Conservation (phyloP, 1,140 invertebrate genomes). For the Drosophila azteca region DNA sequence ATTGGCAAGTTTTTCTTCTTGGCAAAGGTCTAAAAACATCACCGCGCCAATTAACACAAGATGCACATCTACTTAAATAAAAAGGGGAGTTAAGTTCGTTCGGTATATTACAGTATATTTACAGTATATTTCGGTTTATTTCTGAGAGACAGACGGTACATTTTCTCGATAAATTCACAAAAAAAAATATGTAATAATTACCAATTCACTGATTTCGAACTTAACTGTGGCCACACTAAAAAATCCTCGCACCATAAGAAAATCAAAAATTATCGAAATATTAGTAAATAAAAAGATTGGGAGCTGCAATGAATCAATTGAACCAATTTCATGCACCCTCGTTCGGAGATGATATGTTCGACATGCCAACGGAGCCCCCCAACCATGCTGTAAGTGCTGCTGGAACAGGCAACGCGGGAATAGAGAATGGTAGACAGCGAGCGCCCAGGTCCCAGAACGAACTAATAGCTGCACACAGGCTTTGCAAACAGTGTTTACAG, state of each 20-base stretch:
- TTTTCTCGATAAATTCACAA: no score
- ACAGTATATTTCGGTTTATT: no score
- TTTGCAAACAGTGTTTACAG: conserved; percentile 64
- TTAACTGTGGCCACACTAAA: conserved; percentile 29
- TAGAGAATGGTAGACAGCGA: no score
- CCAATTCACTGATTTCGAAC: background rate
- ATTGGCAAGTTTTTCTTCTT: no score
- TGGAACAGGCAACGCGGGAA: conserved; percentile 20
- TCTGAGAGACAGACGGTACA: no score
- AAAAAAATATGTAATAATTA: no score
- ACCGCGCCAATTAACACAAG: no score
- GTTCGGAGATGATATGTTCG: conserved; percentile 96
- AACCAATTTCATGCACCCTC: conserved; percentile 93
- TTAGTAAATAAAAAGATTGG: conserved; percentile 35
- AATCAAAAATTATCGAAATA: conserved; percentile 29
- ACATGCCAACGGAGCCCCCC: conserved; percentile 86
- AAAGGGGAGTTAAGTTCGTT: no score
- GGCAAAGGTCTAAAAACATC: no score
- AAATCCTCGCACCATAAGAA: conserved; percentile 20
- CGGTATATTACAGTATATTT: no score
- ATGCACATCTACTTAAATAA: no score
- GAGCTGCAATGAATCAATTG: conserved; percentile 84
- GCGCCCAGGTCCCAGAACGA: no score
- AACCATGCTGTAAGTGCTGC: conserved; percentile 67
- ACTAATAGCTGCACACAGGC: background rate